Evolutionary conservation across 2,888 invertebrate species (phyloP), one percentile per base, ranked within the genome.

Genomic region (Homarus gammarus): DNA sequence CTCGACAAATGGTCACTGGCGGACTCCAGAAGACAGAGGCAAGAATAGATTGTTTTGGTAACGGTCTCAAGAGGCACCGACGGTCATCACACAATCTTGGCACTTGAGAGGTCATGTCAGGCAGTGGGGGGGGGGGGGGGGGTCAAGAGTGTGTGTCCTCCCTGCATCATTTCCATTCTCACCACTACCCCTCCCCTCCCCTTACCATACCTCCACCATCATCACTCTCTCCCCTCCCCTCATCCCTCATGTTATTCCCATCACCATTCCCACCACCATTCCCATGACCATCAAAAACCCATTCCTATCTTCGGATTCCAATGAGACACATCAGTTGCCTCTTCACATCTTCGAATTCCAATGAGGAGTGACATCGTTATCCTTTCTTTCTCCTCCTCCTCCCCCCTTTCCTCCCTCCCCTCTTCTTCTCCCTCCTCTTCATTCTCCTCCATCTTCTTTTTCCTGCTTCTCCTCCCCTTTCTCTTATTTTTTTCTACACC

Each of bases 261-360:
- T 15, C 49, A 12, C 49, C 49, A 8, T 68, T 5, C 64, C 64
- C 27, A 27, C 22, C 27, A 27, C 64, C 64, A 27, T 64, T 64
- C 64, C 64, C 64, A 27, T 64, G 64, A 27, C 64, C 27, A 64
- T 27, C 27, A 3, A 27, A 3, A 64, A 64, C 18, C 64, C 64
- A 64, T 64, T 64, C 27, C 64, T 27, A 64, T n/a, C 27, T 64
- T 64, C 64, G 64, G 64, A 64, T 64, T 64, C 64, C 64, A 64
- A 64, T 64, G 64, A 27, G 10, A 27, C 6, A 27, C 64, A 64
- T 64, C 12, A 64, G 64, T 64, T 64, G 27, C 27, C 64, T 64
- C 64, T 64, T 64, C 64, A 64, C 64, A 27, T 22, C 64, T 64
- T 64, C 64, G 64, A 64, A 64, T 64, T 64, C 64, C 64, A 64